Conservation (phyloP, 2,888 invertebrate species). For the Bombylius discolor region DNA sequence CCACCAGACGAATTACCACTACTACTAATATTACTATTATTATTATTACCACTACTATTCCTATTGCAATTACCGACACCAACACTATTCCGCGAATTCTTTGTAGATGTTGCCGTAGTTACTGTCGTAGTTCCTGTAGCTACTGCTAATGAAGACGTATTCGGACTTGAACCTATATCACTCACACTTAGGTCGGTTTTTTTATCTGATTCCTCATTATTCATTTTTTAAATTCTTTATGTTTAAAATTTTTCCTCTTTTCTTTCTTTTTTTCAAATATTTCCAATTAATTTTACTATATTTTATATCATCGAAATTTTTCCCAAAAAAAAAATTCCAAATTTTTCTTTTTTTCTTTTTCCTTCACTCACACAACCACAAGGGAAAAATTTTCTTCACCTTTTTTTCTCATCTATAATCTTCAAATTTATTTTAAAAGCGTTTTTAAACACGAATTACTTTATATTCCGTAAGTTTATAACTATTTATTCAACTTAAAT, state of each 20-base stretch:
- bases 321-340: neutral
- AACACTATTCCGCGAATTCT: slow-evolving; percentile 16
- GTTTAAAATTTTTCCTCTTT: slow-evolving; percentile 12
- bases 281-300: neutral
- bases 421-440: neutral
- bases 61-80: slow-evolving; percentile 14
- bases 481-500: slow-evolving; percentile 1
- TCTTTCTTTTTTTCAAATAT: slow-evolving; percentile 7
- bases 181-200: slow-evolving; percentile 31
- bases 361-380: slow-evolving; percentile 4
- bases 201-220: slow-evolving; percentile 33
- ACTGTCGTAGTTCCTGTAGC: slow-evolving; percentile 12
- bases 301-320: neutral
- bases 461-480: neutral
- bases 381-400: neutral
- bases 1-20: slow-evolving; percentile 20
- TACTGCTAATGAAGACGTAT: slow-evolving; percentile 12
- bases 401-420: neutral
- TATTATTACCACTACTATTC: slow-evolving; percentile 14
- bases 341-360: neutral
- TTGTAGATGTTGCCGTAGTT: slow-evolving; percentile 16
- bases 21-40: slow-evolving; percentile 17
- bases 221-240: slow-evolving; percentile 20
- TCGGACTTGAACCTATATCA: slow-evolving; percentile 13
- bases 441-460: neutral